Base-by-base conservation (phyloP, 1,140 invertebrate species). In the Drosophila obscura region DNA sequence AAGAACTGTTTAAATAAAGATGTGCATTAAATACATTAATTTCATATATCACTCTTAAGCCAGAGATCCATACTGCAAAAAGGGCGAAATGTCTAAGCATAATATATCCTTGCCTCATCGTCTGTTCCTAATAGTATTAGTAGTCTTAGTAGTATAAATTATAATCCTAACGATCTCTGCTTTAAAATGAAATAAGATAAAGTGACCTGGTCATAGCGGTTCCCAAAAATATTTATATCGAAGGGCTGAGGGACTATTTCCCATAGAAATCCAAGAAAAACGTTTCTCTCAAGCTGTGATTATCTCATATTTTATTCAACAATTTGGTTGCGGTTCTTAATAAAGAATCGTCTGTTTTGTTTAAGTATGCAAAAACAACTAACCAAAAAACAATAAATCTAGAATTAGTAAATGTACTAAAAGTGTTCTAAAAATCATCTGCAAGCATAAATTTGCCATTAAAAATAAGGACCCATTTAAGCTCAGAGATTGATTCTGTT, bases 231-330 rank as follows among this genome's bases (percentile, higher is more conserved):
- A 6, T 28, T 6, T 28, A 28, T 28, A 28, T 1, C 0, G 5
- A 28, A 28, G 5, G 5, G 1, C 1, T 28, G 26, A 6, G 26
- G 0, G 5, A 28, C 1, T 28, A 28, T 1, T 28, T 28, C 26
- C 26, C 31, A 2, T 9, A 35, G 8, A 9, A 35, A 35, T 11
- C 31, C 31, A 39, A 13, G 35, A 13, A 39, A 11, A 26, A 11
- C 15, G 5, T 22, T 43, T 56, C 7, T 22, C 11, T 15, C 0
- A 19, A 15, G 6, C 16, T 8, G 15, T 4, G 51, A 57, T 35
- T 57, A 69, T 57, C 41, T 43, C 26, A 68, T 68, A 57, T 68
- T 49, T 69, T 69, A 68, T 69, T 69, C 39, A 69, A 69, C 66
- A 69, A 43, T 69, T 41, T 44, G 22, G 43, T 57, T 44, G 68